Conservation (phyloP, 2,797 vertebrate genomes). For the Otolemur crassicaudatus region DNA sequence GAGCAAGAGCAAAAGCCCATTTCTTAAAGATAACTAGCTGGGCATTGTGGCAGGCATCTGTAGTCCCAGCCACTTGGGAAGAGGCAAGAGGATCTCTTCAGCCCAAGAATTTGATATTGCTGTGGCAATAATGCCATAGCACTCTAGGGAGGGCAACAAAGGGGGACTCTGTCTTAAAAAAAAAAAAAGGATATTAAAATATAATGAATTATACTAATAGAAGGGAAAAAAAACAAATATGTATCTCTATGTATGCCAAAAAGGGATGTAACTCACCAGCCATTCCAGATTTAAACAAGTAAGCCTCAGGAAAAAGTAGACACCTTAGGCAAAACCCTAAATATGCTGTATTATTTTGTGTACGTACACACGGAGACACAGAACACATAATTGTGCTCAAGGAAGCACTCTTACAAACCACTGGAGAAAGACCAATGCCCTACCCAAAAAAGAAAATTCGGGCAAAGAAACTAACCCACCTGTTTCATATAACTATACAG, state of each 20-base stretch:
- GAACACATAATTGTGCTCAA: neutral
- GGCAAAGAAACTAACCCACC: neutral
- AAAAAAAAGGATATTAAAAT: neutral
- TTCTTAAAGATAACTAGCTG: too few species aligned
- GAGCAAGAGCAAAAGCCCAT: too few species aligned
- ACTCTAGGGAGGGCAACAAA: too few species aligned
- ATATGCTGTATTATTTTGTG: neutral
- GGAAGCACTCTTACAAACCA: neutral
- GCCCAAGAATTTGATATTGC: too few species aligned
- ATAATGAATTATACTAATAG: neutral
- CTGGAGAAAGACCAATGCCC: neutral
- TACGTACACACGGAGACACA: neutral
- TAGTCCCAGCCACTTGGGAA: too few species aligned
- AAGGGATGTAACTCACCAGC: conserved; percentile 3
- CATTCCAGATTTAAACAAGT: conserved; percentile 39
- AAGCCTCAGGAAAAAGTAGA: neutral
- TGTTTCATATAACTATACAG: neutral
- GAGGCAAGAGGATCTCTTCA: too few species aligned
- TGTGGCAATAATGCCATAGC: too few species aligned
- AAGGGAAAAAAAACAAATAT: neutral
- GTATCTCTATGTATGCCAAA: neutral
- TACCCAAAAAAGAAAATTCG: neutral
- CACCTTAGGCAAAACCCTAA: neutral
- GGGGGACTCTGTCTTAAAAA: too few species aligned
- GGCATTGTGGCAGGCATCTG: too few species aligned